Evolutionary conservation across 2,113 vertebrate genomes (phyloP).

Genomic region (Arvicanthis niloticus): DNA sequence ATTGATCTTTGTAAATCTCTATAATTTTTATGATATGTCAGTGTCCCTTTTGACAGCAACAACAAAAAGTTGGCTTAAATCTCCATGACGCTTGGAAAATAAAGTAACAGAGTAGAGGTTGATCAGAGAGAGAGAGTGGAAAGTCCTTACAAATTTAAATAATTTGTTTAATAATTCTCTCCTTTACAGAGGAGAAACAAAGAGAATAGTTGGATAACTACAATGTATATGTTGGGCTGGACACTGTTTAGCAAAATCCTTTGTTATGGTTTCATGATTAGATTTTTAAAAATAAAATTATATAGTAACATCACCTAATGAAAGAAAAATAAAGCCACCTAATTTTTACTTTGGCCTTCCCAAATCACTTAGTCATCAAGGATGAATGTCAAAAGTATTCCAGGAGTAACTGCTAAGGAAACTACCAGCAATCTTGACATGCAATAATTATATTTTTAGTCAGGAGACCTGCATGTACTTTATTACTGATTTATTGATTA

Average conservation of each 20-base stretch:
- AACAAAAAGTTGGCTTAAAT: conserved; percentile 26
- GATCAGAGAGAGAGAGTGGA: not conserved
- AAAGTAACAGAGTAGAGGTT: not conserved
- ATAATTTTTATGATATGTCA: conserved; percentile 12
- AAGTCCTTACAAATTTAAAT: not conserved
- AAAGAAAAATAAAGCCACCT: not conserved
- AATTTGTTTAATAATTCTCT: conserved; percentile 1
- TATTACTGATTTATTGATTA: not conserved
- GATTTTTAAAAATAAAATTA: conserved; percentile 26
- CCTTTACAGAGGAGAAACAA: conserved; percentile 9
- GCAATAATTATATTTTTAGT: conserved; percentile 1
- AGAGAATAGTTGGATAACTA: conserved; percentile 19
- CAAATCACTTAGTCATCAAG: not conserved
- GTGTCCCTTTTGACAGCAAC: conserved; percentile 2
- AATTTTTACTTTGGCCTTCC: conserved; percentile 32
- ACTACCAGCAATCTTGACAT: not conserved
- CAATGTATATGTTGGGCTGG: not conserved
- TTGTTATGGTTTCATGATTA: not conserved
- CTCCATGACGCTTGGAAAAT: not conserved
- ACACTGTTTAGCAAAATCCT: conserved; percentile 19
- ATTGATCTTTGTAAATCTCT: conserved; percentile 33
- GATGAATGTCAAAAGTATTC: not conserved
- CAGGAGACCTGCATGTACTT: not conserved
- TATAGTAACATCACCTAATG: not conserved
- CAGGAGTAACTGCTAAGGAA: not conserved